phyloP scores from a whole-genome alignment of 2,888 invertebrate genomes.

The Agriotes lineatus region DNA sequence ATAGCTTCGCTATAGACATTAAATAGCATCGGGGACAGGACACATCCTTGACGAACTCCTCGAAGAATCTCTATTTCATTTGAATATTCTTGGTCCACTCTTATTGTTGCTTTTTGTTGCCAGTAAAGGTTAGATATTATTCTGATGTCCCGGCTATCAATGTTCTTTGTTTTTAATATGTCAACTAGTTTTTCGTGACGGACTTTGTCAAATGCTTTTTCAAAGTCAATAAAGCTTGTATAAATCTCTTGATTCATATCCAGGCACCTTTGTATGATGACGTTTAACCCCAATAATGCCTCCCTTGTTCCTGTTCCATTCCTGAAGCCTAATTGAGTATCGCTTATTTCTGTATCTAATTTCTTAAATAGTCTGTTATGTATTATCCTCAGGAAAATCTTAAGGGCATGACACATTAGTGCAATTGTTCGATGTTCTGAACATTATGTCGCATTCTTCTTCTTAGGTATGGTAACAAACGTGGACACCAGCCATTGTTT shows the following conservation, averaged over 20 bases:
- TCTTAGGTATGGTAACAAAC: slow-evolving; percentile 22
- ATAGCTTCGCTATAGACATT: neutral
- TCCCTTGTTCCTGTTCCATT: neutral
- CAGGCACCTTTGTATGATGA: neutral
- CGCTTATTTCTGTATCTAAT: neutral
- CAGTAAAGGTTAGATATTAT: neutral
- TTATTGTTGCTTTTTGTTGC: neutral
- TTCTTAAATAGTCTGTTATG: neutral
- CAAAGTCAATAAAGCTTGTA: neutral
- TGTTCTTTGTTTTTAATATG: neutral
- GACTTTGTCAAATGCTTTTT: neutral
- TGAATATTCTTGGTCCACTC: neutral
- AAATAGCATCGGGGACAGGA: neutral
- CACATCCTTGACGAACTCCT: slow-evolving; percentile 6
- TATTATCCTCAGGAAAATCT: neutral
- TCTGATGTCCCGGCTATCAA: neutral
- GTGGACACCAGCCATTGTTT: slow-evolving; percentile 12
- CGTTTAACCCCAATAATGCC: neutral
- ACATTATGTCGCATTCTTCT: neutral
- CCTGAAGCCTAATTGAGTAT: neutral
- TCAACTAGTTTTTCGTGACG: neutral
- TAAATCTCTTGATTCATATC: neutral
- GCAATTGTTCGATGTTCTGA: neutral
- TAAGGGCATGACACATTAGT: neutral
- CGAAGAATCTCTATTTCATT: neutral